Percentiles rank a stretch among this genome's conserved stretches.
phyloP scores from a whole-genome alignment of 2,797 vertebrate species.

The Apogon talboti region DNA sequence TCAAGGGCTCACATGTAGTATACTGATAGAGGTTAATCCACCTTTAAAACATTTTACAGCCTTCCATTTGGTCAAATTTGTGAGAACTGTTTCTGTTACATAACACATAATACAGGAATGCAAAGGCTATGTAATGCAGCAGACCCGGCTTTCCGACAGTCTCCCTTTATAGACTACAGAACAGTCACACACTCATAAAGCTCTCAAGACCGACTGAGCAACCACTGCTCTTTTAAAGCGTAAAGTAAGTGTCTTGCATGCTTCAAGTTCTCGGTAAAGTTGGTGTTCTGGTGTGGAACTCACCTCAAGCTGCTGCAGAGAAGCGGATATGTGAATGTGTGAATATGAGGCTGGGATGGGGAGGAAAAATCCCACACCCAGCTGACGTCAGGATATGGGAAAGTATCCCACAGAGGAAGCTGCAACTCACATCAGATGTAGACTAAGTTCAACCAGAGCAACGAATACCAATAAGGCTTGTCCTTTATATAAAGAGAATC shows the following conservation, averaged over 20 bases:
- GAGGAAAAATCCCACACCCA: constrained; percentile 61
- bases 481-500: background rate
- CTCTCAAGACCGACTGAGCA: background rate
- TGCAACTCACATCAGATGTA: constrained; percentile 26
- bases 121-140: constrained; percentile 44
- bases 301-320: constrained; percentile 55
- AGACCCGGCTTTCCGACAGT: constrained; percentile 7
- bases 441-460: constrained; percentile 12
- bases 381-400: constrained; percentile 75
- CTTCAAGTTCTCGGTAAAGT: background rate
- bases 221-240: background rate
- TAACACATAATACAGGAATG: constrained; percentile 66
- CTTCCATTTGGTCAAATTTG: constrained; percentile 22
- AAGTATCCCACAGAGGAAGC: constrained; percentile 55
- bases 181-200: background rate
- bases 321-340: constrained; percentile 63
- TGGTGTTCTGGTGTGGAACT: constrained; percentile 39
- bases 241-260: background rate
- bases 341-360: constrained; percentile 57
- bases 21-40: background rate
- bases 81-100: constrained; percentile 52
- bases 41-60: background rate
- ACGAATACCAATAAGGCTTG: background rate
- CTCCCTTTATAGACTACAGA: background rate
- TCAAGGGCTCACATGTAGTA: background rate